Evolutionary conservation across 2,888 invertebrate genomes (phyloP), one percentile per base, ranked within the genome.

Genomic region (Amphipyra tragopoginis): DNA sequence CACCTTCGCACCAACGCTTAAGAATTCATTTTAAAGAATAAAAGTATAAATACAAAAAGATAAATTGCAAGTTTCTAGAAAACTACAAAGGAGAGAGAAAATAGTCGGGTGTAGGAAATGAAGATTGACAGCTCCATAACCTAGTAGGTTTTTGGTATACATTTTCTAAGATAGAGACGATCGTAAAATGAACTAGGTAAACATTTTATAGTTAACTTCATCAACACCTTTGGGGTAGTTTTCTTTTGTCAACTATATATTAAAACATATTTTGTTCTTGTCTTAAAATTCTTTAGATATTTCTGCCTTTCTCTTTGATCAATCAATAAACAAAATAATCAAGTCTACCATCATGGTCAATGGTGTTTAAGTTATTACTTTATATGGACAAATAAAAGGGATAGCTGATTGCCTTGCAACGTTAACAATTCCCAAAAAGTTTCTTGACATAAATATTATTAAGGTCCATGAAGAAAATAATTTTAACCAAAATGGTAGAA

Each of bases 391-490:
- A 26, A 45, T 43, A 79, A 72, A 79, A 79, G 65, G 70, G 65
- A 79, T 65, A 77, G 77, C 65, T 42, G 77, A 73, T 77, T 56
- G 40, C 79, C 79, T 77, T 77, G 77, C 43, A 58, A 60, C 36
- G 42, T 72, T 63, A 72, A 65, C 67, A 72, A 68, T 76, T 72
- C 64, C 79, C 79, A 70, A 76, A 72, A 76, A 59, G 51, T 34
- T 49, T 61, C 59, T 72, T 72, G 72, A 64, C 63, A 65, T 72
- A 57, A 68, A 68, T 75, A 45, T 43, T 52, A 36, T 53, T 38
- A 42, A 58, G 62, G 60, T 48, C 75, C 49, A 42, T 48, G 45
- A 65, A 68, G 44, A 42, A 62, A 64, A 58, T 40, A 8, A 15
- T 52, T 45, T 42, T 14, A 44, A 36, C 6, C 0, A 33, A 39